These are phyloP conservation scores for Hemitrygon akajei DNA, from an alignment of 2,797 vertebrate species.

Conservation along the genomic window DNA sequence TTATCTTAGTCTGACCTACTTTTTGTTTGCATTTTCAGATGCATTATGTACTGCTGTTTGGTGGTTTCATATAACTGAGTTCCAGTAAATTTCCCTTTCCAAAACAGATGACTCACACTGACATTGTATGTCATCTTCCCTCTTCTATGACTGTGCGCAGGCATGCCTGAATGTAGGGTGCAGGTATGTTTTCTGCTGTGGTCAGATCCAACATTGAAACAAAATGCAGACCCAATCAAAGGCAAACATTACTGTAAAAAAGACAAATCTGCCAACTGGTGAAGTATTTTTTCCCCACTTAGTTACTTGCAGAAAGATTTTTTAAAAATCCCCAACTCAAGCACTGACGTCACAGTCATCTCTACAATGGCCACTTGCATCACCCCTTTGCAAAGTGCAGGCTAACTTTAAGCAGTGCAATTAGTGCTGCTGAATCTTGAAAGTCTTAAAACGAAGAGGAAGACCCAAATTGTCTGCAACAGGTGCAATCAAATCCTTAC, in stretches of 20 bases:
- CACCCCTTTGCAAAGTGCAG: not conserved
- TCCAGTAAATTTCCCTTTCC: conserved; percentile 26
- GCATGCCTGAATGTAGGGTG: not conserved
- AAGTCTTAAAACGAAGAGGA: too few relatives aligned
- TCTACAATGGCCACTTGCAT: not conserved
- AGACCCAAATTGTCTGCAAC: too few relatives aligned
- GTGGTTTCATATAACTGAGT: not conserved
- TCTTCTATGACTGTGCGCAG: not conserved
- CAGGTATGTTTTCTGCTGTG: not conserved
- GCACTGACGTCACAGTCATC: too few relatives aligned
- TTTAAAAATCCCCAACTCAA: not conserved
- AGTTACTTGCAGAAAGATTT: not conserved
- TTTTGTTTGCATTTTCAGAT: not conserved
- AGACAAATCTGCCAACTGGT: not conserved
- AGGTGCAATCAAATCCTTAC: too few relatives aligned
- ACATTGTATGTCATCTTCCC: not conserved
- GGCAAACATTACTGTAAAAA: not conserved
- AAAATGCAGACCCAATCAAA: not conserved
- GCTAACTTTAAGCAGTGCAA: too few relatives aligned
- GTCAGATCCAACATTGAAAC: not conserved
- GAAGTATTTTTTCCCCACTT: not conserved
- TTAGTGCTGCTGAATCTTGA: too few relatives aligned
- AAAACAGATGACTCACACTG: not conserved
- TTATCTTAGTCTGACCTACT: not conserved
- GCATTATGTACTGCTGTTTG: not conserved